Evolutionary conservation across 2,888 invertebrate species (phyloP).

Genomic region (Acanthosepion esculentum): DNA sequence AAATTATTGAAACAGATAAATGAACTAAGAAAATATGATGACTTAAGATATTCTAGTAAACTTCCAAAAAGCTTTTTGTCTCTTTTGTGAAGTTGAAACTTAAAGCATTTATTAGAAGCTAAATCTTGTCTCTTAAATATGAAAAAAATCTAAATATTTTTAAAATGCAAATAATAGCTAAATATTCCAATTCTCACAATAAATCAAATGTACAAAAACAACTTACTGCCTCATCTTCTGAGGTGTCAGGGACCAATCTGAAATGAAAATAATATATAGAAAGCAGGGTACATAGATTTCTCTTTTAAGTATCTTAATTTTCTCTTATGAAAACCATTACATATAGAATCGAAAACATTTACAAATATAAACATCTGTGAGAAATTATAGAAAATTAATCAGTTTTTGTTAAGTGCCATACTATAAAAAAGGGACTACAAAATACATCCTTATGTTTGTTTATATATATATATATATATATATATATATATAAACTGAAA

Average conservation of each 20-base stretch:
- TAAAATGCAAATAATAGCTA: neutral
- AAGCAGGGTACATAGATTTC: neutral
- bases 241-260: constrained; percentile 60
- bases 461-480: too few species aligned
- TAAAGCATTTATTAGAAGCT: too few species aligned
- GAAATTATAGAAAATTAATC: too few species aligned
- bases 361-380: too few species aligned
- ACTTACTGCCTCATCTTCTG: constrained; percentile 65
- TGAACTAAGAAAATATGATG: neutral
- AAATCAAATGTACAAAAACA: neutral
- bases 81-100: neutral
- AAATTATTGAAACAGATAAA: neutral
- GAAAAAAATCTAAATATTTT: too few species aligned
- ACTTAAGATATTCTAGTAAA: neutral
- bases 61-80: neutral
- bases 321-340: too few species aligned
- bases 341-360: too few species aligned
- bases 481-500: too few species aligned
- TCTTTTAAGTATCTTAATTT: neutral
- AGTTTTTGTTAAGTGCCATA: too few species aligned
- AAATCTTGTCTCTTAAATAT: too few species aligned
- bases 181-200: neutral
- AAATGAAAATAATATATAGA: constrained; percentile 49
- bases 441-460: too few species aligned
- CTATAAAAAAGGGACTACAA: too few species aligned